Base-by-base conservation (phyloP, 2,888 invertebrate genomes). In the Amiota mariae region DNA sequence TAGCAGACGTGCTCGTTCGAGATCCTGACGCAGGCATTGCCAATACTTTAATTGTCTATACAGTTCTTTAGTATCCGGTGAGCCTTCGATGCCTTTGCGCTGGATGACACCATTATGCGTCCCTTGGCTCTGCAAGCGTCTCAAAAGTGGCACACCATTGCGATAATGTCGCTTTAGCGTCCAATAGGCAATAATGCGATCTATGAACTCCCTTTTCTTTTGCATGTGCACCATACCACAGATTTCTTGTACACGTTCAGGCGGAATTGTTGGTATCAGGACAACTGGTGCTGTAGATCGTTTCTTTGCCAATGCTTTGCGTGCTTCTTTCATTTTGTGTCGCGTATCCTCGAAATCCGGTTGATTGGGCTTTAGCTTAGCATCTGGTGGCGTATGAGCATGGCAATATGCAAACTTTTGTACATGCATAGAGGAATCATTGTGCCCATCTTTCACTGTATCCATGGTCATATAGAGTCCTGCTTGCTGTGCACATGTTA, bases 401-500 rank as follows among this genome's bases (percentile, higher is more conserved):
- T 98, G 97, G 89, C 99, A 99, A 88, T 95, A 99, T 12, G 98
- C 98, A 84, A 97, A 97, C 89, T 98, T 98, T 85, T 97, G 95
- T 0, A 98, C 97, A 73, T 95, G 93, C 79, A 96, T 94, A 0
- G 96, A 95, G 74, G 92, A 92, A 70, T 94, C 92, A 85, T 94
- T 93, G 71, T 91, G 87, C 48, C 87, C 88, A 71, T 89, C 88
- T 82, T 94, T 93, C 0, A 97, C 95, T 0, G 98, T 97, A 87
- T 98, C 96, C 95, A 99, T 98, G 87, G 97, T 96, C 98, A 98
- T 98, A 87, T 96, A 96, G 1, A 99, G 91, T 0, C 94, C 93
- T 36, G 98, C 98, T 88, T 96, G 97, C 89, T 98, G 98, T 0
- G 99, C 99, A 90, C 99, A 99, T 0, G 99, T 99, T 3, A 99